Evolutionary conservation across 2,113 vertebrate genomes (phyloP).

Genomic region (Columba livia): DNA sequence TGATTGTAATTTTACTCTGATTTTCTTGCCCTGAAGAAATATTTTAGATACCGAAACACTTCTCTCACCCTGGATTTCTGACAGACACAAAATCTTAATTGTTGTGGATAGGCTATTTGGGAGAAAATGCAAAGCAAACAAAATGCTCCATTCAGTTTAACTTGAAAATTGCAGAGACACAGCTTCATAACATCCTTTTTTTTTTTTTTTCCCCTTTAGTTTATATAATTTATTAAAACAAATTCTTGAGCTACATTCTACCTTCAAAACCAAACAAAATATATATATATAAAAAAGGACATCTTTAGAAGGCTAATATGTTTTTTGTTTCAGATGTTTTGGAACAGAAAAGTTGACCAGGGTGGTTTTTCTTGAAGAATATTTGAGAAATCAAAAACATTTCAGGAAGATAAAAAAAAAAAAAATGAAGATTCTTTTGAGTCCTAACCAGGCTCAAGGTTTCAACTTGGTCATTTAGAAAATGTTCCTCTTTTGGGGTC

Average conservation of each 20-base stretch:
- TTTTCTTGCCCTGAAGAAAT: neutral
- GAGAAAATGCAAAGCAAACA: neutral
- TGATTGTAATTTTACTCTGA: neutral
- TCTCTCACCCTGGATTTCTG: neutral
- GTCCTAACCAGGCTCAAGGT: neutral
- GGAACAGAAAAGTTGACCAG: neutral
- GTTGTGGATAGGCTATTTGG: neutral
- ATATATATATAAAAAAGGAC: too few species aligned
- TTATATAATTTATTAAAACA: neutral
- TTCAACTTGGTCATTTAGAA: neutral
- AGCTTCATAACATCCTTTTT: neutral
- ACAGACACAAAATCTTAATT: neutral
- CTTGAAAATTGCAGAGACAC: neutral
- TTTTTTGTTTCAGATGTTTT: neutral
- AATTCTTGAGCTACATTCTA: neutral
- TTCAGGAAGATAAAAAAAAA: neutral
- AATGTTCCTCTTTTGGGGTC: neutral
- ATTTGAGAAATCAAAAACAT: neutral
- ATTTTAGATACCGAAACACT: neutral
- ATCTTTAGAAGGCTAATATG: neutral
- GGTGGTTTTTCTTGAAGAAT: neutral
- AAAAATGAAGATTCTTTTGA: neutral
- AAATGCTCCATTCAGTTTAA: neutral
- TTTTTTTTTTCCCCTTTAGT: neutral
- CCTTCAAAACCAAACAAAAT: neutral